Evolutionary conservation across 2,888 invertebrate genomes (phyloP), one percentile per base, ranked within the genome.

Genomic region (Pterobdella sp.): DNA sequence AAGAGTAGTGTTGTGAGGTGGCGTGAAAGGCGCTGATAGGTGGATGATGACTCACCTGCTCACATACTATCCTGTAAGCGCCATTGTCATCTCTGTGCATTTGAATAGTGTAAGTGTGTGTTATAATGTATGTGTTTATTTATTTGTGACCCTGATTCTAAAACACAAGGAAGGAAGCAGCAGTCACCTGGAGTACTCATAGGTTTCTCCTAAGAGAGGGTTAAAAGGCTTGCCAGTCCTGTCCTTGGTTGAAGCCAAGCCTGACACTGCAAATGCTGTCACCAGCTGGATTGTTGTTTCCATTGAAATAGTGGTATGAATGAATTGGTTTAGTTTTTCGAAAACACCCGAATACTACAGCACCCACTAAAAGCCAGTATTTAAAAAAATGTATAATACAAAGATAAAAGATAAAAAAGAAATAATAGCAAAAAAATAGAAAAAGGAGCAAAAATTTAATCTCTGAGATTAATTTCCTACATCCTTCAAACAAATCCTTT

Each of bases 181-280:
- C 0, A 74, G 77, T 75, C 76, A 83, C 83, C 82, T 80, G 64
- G 79, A 78, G 67, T 94, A 85, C 84, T 96, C 95, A 81, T 91
- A 96, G 0, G 96, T 96, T 86, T 96, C 96, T 0, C 94, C 94
- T n/a, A 95, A 88, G 1, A 96, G 86, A 0, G 96, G 95, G 85
- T 96, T 96, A 85, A 96, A 96, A 0, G 96, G 96, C 85, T 96
- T 96, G 35, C 94, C 94, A 52, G 95, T 86, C 32, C 96, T 89
- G 81, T 94, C 93, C 91, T 92, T 93, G 85, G 95, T 96, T 0
- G 93, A 92, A 1, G 95, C 93, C 76, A 94, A 85, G 1, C 93
- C 92, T 79, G 94, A 94, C 22, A 95, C 93, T 68, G 94, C 94
- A 84, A 95, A 96, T 0, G 93, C 94, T 86, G 88, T 82, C 29